Conservation (phyloP, 2,797 vertebrate species). For the Megalops cyprinoides region DNA sequence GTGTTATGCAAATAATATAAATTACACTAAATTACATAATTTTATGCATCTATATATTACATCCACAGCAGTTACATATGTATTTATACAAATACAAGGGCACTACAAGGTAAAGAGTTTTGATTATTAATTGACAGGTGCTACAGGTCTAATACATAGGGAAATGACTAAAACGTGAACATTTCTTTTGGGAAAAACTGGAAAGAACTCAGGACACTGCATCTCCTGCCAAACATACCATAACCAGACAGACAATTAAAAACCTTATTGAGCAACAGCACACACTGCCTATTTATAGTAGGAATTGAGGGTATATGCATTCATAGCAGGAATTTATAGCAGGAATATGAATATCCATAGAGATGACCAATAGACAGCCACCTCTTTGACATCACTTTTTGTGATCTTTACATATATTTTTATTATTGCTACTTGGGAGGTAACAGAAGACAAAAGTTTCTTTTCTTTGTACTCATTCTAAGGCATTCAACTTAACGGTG, state of each 20-base stretch:
- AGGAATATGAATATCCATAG: not conserved
- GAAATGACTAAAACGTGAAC: too few species aligned
- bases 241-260: not conserved
- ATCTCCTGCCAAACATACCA: not conserved
- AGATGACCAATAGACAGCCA: not conserved
- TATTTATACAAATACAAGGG: too few species aligned
- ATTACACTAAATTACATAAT: too few species aligned
- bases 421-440: not conserved
- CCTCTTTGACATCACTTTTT: not conserved
- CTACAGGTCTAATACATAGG: too few species aligned
- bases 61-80: not conserved
- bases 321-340: too few species aligned
- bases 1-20: too few species aligned
- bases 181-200: too few species aligned
- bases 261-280: not conserved
- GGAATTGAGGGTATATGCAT: too few species aligned
- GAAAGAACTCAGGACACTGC: not conserved
- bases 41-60: not conserved
- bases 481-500: not conserved
- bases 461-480: too few species aligned
- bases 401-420: not conserved
- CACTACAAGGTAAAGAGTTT: too few species aligned
- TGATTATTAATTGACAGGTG: too few species aligned
- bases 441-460: not conserved
- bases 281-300: not conserved